phyloP scores from a whole-genome alignment of 2,113 vertebrate genomes.

The human region GRCh38 chr6:51624501-51625000 shows the following conservation, averaged over 20 bases:
- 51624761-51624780: neutral
- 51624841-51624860: neutral
- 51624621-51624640: neutral
- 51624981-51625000: neutral
- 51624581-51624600: neutral
- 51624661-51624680: neutral
- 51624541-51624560: neutral
- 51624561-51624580: neutral
- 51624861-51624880: neutral
- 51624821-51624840: neutral
- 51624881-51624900: neutral
- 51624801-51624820: neutral
- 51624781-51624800: neutral
- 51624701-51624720: neutral
- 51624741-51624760: neutral
- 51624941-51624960: neutral
- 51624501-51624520: neutral
- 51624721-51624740: neutral
- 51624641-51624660: neutral
- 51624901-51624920: neutral
- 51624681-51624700: neutral
- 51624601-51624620: neutral
- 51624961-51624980: neutral
- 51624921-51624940: neutral
- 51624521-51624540: neutral